Base-by-base conservation (phyloP, 2,113 vertebrate species). In the Lophotis ruficrista region DNA sequence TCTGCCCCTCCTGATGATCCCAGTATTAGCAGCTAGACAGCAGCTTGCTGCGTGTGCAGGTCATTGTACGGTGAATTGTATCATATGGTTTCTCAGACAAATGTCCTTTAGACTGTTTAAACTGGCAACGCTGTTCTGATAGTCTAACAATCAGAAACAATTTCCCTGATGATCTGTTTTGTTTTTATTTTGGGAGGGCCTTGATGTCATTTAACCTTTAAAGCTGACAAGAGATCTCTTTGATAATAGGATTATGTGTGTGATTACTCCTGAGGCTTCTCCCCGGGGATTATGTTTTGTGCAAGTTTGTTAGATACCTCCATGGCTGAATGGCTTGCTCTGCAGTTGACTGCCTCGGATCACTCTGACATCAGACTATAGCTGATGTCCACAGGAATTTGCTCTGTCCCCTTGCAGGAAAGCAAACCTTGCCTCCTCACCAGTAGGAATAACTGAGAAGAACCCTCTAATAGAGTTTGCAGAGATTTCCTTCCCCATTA, bases 401-500 rank as follows among this genome's bases (percentile, higher is more conserved):
- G 4, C 35, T 71, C 12, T 60, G 18, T 60, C 16, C 15, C 18
- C 51, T 28, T n/a, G 19, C 6, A 53, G 35, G 48, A 91, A 66
- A 65, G 25, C 0, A n/a, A 87, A 90, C 28, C n/a, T 66, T 77
- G 12, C 16, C 51, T 78, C 23, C 45, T 86, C 31, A 38, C 3
- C 13, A 11, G n/a, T 35, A 81, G 33, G 33, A 93, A 73, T 7
- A 12, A 31, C 38, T 86, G 33, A 54, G 35, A 96, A 89, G 61
- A 85, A 30, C 3, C 8, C 30, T 70, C 23, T 83, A 70, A 57
- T 30, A 79, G 14, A 62, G 8, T 61, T 65, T 38, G n/a, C 87
- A 94, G 81, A 89, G 35, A 66, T 78, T 93, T 92, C 51, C 76
- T 95, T 83, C 13, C 20, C 53, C 33, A 45, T 81, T 91, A 89